These are phyloP conservation scores for Ophion ventricosus DNA, from an alignment of 2,888 invertebrate genomes.

Conservation along the genomic window DNA sequence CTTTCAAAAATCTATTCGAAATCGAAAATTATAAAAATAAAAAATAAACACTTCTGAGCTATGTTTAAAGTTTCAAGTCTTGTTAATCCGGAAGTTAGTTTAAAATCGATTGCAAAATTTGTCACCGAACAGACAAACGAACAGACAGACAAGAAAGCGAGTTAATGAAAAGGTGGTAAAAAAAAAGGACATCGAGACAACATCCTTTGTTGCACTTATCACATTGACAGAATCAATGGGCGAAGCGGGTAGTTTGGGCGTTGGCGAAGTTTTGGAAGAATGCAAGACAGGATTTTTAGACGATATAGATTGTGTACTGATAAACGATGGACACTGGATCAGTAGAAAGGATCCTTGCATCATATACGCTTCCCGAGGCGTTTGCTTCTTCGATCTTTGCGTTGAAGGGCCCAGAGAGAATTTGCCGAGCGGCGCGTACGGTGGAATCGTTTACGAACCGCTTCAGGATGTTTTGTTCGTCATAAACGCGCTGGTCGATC, in stretches of 20 bases:
- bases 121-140: no score
- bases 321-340: slow-evolving; percentile 83
- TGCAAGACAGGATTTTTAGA: slow-evolving; percentile 80
- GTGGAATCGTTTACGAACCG: slow-evolving; percentile 77
- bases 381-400: slow-evolving; percentile 70
- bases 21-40: no score
- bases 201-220: neutral
- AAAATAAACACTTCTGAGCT: no score
- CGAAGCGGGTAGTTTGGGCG: slow-evolving; percentile 79
- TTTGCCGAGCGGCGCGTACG: slow-evolving; percentile 72
- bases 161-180: neutral
- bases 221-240: slow-evolving; percentile 81
- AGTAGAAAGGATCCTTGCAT: slow-evolving; percentile 83
- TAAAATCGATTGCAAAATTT: no score
- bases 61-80: no score
- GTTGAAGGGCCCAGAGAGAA: slow-evolving; percentile 66
- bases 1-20: no score
- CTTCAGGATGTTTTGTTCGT: slow-evolving; percentile 81
- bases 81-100: no score
- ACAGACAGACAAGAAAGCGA: neutral
- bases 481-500: slow-evolving; percentile 76
- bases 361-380: slow-evolving; percentile 83
- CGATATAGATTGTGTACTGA: slow-evolving; percentile 80
- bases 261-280: slow-evolving; percentile 74
- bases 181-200: neutral